Evolutionary conservation across 2,888 invertebrate genomes (phyloP), one percentile per base, ranked within the genome.

Genomic region (Microctonus hyperodae): DNA sequence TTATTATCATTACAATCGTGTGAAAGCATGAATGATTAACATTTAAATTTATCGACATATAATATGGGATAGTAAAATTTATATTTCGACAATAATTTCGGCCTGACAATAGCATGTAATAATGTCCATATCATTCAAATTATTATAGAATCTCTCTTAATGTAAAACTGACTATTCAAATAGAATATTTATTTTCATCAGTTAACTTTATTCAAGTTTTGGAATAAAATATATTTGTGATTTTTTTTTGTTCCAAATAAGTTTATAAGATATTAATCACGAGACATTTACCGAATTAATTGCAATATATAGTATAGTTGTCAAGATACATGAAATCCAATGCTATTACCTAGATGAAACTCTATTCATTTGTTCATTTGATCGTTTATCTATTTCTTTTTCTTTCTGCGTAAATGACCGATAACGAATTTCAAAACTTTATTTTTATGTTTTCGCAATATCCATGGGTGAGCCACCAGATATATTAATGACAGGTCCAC

Each of bases 401-500:
- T 4, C 37, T 37, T n/a, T 3, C 2, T 37, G 4, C n/a, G 13
- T n/a, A 44, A 44, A 16, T n/a, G 6, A 44, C 7, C 44, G 6
- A 44, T 5, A 16, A 44, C 44, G 20, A 20, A 16, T 10, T 1
- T 16, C 16, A 0, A 4, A 13, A 31, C 5, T 28, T 33, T 7
- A 25, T 25, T 61, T 72, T 83, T 83, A 83, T 80, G 81, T 83
- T 73, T 84, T 84, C 63, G 84, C 77, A 67, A 85, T 84, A 69
- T 85, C 85, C 85, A 85, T 85, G 35, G 85, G 85, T 64, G 84
- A 84, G 33, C 79, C 80, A 37, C 77, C 69, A 67, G 77, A 68
- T 44, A 74, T 70, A 64, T 77, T 81, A 65, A 76, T 70, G 57
- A 79, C 65, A 28, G 79, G 70, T 58, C 74, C 76, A 66, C 77